These are phyloP conservation scores for Drosophila ananassae DNA, from an alignment of 1,140 invertebrate species.

Conservation along the genomic window DNA sequence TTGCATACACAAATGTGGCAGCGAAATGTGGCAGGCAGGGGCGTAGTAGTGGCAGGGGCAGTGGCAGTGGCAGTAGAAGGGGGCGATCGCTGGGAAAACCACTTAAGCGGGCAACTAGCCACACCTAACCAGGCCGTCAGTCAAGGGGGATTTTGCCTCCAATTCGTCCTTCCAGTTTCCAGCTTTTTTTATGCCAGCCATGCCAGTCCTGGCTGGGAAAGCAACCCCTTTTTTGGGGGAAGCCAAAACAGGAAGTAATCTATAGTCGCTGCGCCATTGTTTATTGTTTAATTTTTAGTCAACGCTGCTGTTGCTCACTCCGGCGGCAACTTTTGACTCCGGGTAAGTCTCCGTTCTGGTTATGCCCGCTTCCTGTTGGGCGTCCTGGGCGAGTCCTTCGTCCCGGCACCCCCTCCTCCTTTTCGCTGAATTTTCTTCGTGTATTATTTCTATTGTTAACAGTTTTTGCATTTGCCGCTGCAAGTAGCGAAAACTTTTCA, in stretches of 20 bases:
- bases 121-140: slow-evolving; percentile 59
- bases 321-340: slow-evolving; percentile 44
- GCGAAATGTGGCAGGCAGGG: neutral
- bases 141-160: slow-evolving; percentile 2
- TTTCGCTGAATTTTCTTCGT: slow-evolving; percentile 22
- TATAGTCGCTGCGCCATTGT: slow-evolving; percentile 80
- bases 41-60: neutral
- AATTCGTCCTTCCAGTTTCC: neutral
- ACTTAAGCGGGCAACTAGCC: slow-evolving; percentile 76
- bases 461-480: slow-evolving; percentile 79
- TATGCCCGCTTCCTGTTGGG: slow-evolving; percentile 40
- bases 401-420: slow-evolving; percentile 3
- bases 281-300: slow-evolving; percentile 82
- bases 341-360: slow-evolving; percentile 45
- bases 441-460: slow-evolving; percentile 80
- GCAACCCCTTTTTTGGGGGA: slow-evolving; percentile 17
- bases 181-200: neutral
- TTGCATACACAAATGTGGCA: slow-evolving; percentile 32
- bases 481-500: slow-evolving; percentile 79
- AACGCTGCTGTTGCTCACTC: slow-evolving; percentile 59
- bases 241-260: slow-evolving; percentile 82
- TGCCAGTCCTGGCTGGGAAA: neutral
- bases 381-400: neutral
- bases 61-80: neutral
- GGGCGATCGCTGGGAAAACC: slow-evolving; percentile 37